phyloP scores from a whole-genome alignment of 2,113 vertebrate species.

The Ivindomyrus marchei region DNA sequence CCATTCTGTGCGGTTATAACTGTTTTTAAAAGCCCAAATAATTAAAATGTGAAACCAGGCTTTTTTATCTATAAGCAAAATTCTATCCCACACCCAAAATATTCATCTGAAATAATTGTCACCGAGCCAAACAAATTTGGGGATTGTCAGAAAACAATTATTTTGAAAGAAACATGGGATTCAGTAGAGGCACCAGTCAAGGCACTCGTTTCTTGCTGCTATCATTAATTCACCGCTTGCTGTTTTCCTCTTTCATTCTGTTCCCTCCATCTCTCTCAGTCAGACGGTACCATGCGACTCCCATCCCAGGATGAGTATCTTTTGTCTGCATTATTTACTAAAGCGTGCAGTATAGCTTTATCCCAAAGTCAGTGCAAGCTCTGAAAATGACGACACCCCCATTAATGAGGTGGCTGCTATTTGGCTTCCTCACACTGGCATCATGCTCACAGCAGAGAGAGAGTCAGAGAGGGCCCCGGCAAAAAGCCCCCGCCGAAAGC shows the following conservation, averaged over 20 bases:
- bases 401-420: slow-evolving; percentile 38
- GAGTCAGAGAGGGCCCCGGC: background rate
- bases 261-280: slow-evolving; percentile 43
- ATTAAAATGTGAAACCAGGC: slow-evolving; percentile 30
- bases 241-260: slow-evolving; percentile 42
- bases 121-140: slow-evolving; percentile 33
- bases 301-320: slow-evolving; percentile 52
- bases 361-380: slow-evolving; percentile 42
- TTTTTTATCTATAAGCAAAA: slow-evolving; percentile 38
- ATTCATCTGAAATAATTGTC: slow-evolving; percentile 30
- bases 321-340: slow-evolving; percentile 53
- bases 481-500: slow-evolving; percentile 11
- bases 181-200: slow-evolving; percentile 51
- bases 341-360: slow-evolving; percentile 51
- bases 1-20: background rate
- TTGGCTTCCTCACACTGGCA: slow-evolving; percentile 33
- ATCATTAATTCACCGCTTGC: slow-evolving; percentile 55
- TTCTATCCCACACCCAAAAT: slow-evolving; percentile 28
- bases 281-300: slow-evolving; percentile 60
- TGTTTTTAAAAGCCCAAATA: slow-evolving; percentile 28
- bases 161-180: slow-evolving; percentile 54
- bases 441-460: slow-evolving; percentile 40
- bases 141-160: slow-evolving; percentile 46
- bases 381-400: slow-evolving; percentile 64
- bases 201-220: slow-evolving; percentile 55